phyloP scores from a whole-genome alignment of 2,888 invertebrate species.

The Diplazon laetatorius region DNA sequence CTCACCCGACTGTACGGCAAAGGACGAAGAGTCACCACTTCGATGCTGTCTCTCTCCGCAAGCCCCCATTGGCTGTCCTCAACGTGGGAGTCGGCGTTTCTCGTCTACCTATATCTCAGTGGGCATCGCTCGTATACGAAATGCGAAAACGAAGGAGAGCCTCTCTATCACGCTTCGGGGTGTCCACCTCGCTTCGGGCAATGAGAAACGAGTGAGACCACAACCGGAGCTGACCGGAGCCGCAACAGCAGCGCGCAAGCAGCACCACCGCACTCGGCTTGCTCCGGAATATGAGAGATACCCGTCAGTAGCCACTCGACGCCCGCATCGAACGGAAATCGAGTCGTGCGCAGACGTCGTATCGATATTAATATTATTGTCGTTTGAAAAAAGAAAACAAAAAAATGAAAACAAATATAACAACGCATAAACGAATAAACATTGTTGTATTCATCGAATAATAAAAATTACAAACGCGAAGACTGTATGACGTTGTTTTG shows the following conservation, averaged over 20 bases:
- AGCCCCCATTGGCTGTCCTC: no score
- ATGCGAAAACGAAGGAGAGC: constrained; percentile 43
- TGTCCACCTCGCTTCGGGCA: constrained; percentile 30
- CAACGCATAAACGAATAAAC: background rate
- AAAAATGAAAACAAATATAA: no score
- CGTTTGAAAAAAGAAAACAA: no score
- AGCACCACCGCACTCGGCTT: constrained; percentile 60
- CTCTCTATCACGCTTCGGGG: constrained; percentile 5
- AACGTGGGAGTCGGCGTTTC: no score
- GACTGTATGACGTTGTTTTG: no score
- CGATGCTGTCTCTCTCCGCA: no score
- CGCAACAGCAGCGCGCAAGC: constrained; percentile 64
- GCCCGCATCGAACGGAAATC: constrained; percentile 77
- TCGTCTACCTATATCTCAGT: no score
- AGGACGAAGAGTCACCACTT: no score
- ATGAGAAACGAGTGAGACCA: constrained; percentile 62
- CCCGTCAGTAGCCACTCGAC: constrained; percentile 81
- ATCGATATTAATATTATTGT: constrained; percentile 20
- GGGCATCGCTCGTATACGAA: no score
- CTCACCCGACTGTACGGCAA: no score
- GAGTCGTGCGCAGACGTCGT: constrained; percentile 65
- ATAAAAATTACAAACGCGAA: no score
- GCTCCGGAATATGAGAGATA: constrained; percentile 64
- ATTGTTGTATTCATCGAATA: background rate
- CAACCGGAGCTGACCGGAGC: constrained; percentile 71